These are phyloP conservation scores for Myotis findleyi DNA, from an alignment of 2,797 vertebrate species.

Conservation along the genomic window DNA sequence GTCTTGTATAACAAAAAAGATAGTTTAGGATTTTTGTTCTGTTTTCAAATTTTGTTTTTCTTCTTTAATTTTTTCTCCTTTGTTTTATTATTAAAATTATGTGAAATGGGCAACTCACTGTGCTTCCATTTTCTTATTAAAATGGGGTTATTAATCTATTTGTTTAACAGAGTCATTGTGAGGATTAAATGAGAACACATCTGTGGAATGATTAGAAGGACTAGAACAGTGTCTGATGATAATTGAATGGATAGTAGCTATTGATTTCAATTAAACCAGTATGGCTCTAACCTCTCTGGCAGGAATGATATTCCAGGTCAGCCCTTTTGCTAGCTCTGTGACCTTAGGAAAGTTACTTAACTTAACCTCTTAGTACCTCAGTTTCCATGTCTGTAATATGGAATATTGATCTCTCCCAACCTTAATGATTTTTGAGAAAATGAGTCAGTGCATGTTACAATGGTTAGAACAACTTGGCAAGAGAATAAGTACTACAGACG, in stretches of 20 bases:
- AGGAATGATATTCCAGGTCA: not conserved
- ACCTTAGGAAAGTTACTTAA: not conserved
- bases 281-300: not conserved
- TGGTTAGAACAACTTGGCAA: not conserved
- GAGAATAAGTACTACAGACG: not conserved
- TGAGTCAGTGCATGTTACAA: not conserved
- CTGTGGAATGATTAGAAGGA: not conserved
- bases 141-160: not conserved
- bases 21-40: constrained; percentile 4
- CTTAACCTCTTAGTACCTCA: not conserved
- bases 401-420: not conserved
- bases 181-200: not conserved
- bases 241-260: not conserved
- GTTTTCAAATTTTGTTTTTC: not conserved
- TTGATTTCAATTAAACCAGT: constrained; percentile 8
- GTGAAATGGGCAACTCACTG: not conserved
- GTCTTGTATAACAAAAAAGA: not conserved
- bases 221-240: not conserved
- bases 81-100: not conserved
- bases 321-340: not conserved
- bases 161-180: not conserved
- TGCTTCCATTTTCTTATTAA: not conserved
- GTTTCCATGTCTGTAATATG: not conserved
- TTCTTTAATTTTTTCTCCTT: not conserved
- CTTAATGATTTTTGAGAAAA: not conserved